Base-by-base conservation (phyloP, 1,140 invertebrate species). In the Neotoxoptera formosana region DNA sequence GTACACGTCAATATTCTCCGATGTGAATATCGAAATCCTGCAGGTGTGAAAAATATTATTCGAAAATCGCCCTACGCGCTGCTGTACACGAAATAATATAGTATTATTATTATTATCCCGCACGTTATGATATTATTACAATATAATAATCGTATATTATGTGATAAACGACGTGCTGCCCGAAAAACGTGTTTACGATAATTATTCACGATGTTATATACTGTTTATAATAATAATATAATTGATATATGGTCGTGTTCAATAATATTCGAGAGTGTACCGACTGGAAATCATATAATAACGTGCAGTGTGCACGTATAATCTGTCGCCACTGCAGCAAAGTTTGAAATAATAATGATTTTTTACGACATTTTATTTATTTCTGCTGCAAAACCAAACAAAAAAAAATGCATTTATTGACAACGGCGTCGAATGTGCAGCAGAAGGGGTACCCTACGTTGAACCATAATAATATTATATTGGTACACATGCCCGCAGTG, bases 111-210 rank as follows among this genome's bases (percentile, higher is more conserved):
- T 21, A 51, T 20, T 53, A 53, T 53, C 51, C 3, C n/a, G 30
- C 60, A 34, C n/a, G 60, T 76, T 76, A 76, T 84, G 41, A 41
- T 41, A 41, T 41, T 41, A 41, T 41, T 41, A 41, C 41, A 84
- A 30, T 30, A 86, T 47, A n/a, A 87, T 47, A 47, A 87, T 47
- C 45, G 84, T 47, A 30, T 9, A 45, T 45, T 84, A 87, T 87
- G 45, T 47, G 34, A 47, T 87, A 87, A 87, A 87, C 47, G 86
- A 88, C 86, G 17, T 48, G 47, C 45, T 88, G 86, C 48, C n/a
- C 86, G 23, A 90, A 90, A 90, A 90, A 90, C 88, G 51, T 90
- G 88, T 90, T 90, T 41, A 56, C 88, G 21, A 87, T 87, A 48
- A 48, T 87, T 87, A 86, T 86, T 86, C 83, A n/a, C n/a, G n/a